Conservation (phyloP, 2,797 vertebrate species). For the Enteromius unitaeniatus region DNA sequence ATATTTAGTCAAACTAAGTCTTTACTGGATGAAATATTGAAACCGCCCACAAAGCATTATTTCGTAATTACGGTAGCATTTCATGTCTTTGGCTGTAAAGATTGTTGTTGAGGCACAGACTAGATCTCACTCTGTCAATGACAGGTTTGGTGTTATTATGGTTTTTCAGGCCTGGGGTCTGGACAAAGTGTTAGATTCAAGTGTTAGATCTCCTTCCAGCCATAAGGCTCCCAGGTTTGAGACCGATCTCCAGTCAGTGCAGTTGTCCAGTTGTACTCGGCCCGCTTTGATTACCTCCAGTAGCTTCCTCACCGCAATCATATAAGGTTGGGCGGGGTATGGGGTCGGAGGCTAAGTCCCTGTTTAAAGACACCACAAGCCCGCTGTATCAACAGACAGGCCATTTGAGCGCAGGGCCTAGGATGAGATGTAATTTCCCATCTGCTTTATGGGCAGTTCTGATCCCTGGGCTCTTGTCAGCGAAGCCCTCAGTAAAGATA, state of each 20-base stretch:
- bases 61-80: conserved; percentile 20
- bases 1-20: conserved; percentile 75
- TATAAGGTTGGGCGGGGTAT: conserved; percentile 54
- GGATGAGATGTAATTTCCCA: conserved; percentile 84
- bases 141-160: conserved; percentile 1
- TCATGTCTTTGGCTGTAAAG: conserved; percentile 6
- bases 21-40: conserved; percentile 43
- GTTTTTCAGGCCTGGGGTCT: conserved; percentile 10
- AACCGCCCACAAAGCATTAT: conserved; percentile 7
- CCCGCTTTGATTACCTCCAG: conserved; percentile 73
- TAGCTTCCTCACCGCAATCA: conserved; percentile 68
- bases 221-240: conserved; percentile 18
- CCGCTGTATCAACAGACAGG: conserved; percentile 81
- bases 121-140: conserved; percentile 23
- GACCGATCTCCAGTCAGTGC: conserved; percentile 45
- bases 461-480: conserved; percentile 83
- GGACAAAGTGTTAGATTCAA: neutral
- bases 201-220: conserved; percentile 6
- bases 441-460: conserved; percentile 84
- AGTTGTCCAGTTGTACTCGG: conserved; percentile 56
- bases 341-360: conserved; percentile 80
- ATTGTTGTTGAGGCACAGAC: conserved; percentile 19
- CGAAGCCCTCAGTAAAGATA: conserved; percentile 81
- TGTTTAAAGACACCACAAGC: conserved; percentile 81
- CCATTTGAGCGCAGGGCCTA: conserved; percentile 76